These are phyloP conservation scores for Nothoprocta pentlandii DNA, from an alignment of 2,113 vertebrate species.

Conservation along the genomic window DNA sequence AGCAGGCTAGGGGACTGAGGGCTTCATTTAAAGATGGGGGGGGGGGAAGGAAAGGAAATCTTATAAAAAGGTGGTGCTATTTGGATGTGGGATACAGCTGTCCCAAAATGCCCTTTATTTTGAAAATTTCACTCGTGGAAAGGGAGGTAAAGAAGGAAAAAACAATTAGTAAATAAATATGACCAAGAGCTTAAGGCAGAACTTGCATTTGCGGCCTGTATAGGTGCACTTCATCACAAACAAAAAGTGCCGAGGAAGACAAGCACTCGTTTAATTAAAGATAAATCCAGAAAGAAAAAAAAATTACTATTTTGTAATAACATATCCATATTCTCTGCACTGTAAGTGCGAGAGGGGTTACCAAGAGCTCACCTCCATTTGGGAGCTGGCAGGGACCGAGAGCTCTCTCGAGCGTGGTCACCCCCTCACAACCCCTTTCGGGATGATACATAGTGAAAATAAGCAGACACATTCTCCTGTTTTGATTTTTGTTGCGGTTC, in stretches of 20 bases:
- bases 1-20: neutral
- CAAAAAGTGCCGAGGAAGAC: slow-evolving; percentile 32
- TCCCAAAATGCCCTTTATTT: slow-evolving; percentile 7
- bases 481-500: slow-evolving; percentile 67
- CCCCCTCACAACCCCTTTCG: slow-evolving; percentile 64
- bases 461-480: slow-evolving; percentile 63
- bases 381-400: slow-evolving; percentile 59
- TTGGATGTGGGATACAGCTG: neutral
- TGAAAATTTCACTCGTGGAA: neutral
- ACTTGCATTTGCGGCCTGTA: slow-evolving; percentile 72
- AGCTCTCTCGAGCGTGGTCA: slow-evolving; percentile 70
- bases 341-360: neutral
- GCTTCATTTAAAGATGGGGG: neutral
- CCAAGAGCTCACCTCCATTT: slow-evolving; percentile 14
- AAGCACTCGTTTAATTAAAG: slow-evolving; percentile 57
- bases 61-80: neutral
- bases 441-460: slow-evolving; percentile 78
- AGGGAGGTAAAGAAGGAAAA: slow-evolving; percentile 35
- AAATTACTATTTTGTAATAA: neutral
- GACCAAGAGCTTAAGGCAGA: slow-evolving; percentile 15
- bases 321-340: neutral
- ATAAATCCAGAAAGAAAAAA: slow-evolving; percentile 46
- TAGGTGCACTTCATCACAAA: slow-evolving; percentile 42
- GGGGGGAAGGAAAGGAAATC: neutral
- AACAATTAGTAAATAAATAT: slow-evolving; percentile 33